phyloP scores from a whole-genome alignment of 2,797 vertebrate genomes.

The Clamator glandarius region DNA sequence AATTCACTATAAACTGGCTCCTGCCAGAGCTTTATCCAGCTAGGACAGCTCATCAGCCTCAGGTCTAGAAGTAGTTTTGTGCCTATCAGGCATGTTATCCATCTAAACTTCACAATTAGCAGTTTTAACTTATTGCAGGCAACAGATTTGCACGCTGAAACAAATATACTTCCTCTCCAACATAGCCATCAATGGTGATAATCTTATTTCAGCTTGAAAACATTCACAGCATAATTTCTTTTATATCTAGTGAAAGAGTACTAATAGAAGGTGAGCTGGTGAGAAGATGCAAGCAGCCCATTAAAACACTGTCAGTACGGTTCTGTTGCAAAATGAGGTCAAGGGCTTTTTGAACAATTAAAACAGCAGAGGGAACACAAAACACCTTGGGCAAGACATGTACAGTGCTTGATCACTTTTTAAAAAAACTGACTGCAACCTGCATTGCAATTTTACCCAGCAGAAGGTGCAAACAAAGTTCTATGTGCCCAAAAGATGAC shows the following conservation, averaged over 20 bases:
- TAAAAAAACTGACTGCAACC: neutral
- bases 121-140: neutral
- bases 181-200: neutral
- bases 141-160: neutral
- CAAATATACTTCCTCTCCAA: neutral
- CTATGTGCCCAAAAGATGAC: neutral
- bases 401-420: neutral
- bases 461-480: neutral
- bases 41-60: neutral
- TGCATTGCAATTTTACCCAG: neutral
- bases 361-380: neutral
- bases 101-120: neutral
- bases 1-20: neutral
- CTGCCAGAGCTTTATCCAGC: neutral
- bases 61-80: neutral
- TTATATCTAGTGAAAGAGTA: neutral
- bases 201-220: neutral
- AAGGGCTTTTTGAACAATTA: neutral
- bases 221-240: neutral
- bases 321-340: neutral
- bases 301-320: neutral
- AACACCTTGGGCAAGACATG: neutral
- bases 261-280: neutral
- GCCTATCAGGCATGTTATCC: neutral
- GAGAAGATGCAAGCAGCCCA: neutral